Evolutionary conservation across 2,888 invertebrate genomes (phyloP).

Genomic region (Melanchra persicariae): DNA sequence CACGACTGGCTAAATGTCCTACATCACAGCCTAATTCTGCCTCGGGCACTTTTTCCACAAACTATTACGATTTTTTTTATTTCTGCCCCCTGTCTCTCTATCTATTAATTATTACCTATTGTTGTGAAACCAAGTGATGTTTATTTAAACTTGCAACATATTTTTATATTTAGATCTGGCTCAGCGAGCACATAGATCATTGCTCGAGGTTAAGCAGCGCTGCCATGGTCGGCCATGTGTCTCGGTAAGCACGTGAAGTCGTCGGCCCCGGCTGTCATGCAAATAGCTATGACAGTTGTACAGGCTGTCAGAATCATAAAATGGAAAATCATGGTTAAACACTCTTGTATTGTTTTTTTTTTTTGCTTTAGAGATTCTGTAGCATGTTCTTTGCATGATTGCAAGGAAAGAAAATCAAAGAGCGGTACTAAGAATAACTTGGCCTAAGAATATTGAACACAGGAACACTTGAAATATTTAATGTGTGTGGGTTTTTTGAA

Average conservation of each 20-base stretch:
- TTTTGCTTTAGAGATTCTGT: too few relatives aligned
- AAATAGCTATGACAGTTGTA: slow-evolving; percentile 14
- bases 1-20: too few relatives aligned
- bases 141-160: neutral
- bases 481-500: too few relatives aligned
- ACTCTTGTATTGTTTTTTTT: neutral
- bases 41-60: too few relatives aligned
- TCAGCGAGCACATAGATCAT: slow-evolving; percentile 13
- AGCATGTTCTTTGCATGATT: too few relatives aligned
- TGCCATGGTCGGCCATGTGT: slow-evolving; percentile 25
- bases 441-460: too few relatives aligned
- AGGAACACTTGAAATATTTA: too few relatives aligned
- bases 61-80: too few relatives aligned
- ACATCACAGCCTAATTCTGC: too few relatives aligned
- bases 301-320: neutral
- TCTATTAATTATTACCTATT: neutral
- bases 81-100: too few relatives aligned
- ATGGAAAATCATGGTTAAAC: neutral
- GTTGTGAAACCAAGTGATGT: neutral
- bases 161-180: slow-evolving; percentile 1
- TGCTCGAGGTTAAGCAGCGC: slow-evolving; percentile 18
- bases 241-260: slow-evolving; percentile 17
- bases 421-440: too few relatives aligned
- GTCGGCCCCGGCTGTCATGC: slow-evolving; percentile 39
- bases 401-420: neutral